These are phyloP conservation scores for Apantesis nais DNA, from an alignment of 2,888 invertebrate genomes.

Conservation along the genomic window DNA sequence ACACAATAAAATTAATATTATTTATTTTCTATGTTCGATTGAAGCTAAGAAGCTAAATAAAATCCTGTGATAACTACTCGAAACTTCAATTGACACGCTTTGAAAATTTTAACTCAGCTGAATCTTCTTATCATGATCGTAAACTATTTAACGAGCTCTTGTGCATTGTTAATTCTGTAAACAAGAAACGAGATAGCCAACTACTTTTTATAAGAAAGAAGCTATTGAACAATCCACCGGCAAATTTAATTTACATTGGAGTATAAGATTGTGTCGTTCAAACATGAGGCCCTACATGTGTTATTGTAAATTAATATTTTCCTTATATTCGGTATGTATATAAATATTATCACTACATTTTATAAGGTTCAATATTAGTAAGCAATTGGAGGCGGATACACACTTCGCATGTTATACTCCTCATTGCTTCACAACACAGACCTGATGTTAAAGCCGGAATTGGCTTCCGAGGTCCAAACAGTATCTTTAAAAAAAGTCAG, in stretches of 20 bases:
- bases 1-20: not conserved
- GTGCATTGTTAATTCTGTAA: slow-evolving; percentile 70
- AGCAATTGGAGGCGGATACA: not conserved
- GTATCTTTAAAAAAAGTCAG: not conserved
- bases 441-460: not conserved
- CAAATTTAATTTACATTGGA: slow-evolving; percentile 57
- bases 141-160: slow-evolving; percentile 69
- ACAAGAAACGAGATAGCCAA: slow-evolving; percentile 56
- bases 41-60: not conserved
- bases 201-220: slow-evolving; percentile 45
- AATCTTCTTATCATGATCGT: slow-evolving; percentile 48
- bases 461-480: not conserved
- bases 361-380: not conserved
- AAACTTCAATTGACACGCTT: slow-evolving; percentile 10
- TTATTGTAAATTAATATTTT: slow-evolving; percentile 38
- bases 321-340: slow-evolving; percentile 50
- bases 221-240: slow-evolving; percentile 59
- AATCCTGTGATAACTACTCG: not conserved
- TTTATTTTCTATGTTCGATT: not conserved
- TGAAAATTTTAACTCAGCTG: slow-evolving; percentile 21
- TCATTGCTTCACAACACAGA: not conserved
- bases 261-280: slow-evolving; percentile 25
- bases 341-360: not conserved
- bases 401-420: not conserved
- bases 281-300: slow-evolving; percentile 39